Base-by-base conservation (phyloP, 2,797 vertebrate genomes). In the Enteromius radiatus region DNA sequence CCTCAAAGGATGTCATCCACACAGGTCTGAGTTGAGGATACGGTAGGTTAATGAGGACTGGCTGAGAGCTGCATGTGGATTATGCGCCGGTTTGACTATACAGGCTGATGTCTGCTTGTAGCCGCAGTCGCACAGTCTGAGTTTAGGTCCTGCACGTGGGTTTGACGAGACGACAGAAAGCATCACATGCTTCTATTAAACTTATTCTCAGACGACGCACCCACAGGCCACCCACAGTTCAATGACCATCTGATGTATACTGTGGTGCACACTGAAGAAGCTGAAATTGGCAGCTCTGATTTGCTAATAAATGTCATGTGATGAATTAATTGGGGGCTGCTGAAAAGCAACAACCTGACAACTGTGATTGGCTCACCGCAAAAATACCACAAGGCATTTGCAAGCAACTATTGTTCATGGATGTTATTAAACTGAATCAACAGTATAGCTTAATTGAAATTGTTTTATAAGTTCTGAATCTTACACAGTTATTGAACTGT, bases 41-140 rank as follows among this genome's bases (percentile, higher is more conserved):
- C 63, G 26, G 43, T 74, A 78, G 85, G 81, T 88, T 88, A 88
- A 88, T 86, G 87, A 88, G 85, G 79, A 86, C 85, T 86, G 84
- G 84, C 78, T 85, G 75, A 85, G 84, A 88, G 78, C 78, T 67
- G 45, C 82, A 71, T 77, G 45, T 70, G 31, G 75, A 43, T 78
- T 88, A 78, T 79, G 56, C 28, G 14, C 45, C 47, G 26, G 36
- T 69, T 82, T 79, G 84, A 84, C 56, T 80, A 17, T 73, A 71
- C 70, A 59, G 38, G 64, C 47, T 43, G 21, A 61, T 76, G 64
- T 61, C 82, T 56, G 47, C 28, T 68, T 7, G 21, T 21, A 54
- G 45, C 33, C 33, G 5, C 19, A 15, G 45, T 41, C 14, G 6
- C 15, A 8, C 43, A 26, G 49, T 75, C 59, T 87, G 69, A 82